These are phyloP conservation scores for Paramormyrops kingsleyae DNA, from an alignment of 2,113 vertebrate genomes.

Conservation along the genomic window DNA sequence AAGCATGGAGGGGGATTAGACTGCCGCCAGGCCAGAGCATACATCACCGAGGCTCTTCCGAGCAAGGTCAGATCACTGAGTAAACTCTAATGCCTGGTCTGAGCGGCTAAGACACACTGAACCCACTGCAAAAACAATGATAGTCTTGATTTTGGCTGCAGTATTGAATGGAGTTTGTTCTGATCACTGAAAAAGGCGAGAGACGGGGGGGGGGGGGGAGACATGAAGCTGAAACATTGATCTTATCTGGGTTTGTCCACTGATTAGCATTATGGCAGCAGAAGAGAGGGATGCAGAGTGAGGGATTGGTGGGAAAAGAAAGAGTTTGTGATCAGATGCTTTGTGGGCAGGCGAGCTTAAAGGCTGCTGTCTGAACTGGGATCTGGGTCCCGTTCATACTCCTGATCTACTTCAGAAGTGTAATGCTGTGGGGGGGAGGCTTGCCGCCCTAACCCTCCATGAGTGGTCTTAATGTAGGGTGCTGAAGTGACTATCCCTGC, in stretches of 20 bases:
- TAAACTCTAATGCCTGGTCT: constrained; percentile 14
- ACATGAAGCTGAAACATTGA: background rate
- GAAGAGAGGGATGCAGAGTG: constrained; percentile 24
- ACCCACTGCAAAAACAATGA: background rate
- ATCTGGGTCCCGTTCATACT: background rate
- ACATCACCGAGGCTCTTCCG: background rate
- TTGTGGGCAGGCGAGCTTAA: constrained; percentile 6
- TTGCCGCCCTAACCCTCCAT: background rate
- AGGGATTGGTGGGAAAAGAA: background rate
- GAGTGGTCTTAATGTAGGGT: background rate
- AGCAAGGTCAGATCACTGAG: background rate
- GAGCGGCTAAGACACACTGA: background rate
- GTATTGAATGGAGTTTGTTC: background rate
- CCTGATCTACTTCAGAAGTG: background rate
- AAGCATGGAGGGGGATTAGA: background rate
- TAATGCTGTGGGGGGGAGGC: background rate
- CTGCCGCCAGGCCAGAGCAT: background rate
- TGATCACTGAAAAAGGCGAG: background rate
- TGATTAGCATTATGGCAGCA: background rate
- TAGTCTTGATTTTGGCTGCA: background rate
- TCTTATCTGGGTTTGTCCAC: background rate
- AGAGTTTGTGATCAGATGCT: background rate
- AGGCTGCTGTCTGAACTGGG: background rate
- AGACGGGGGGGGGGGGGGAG: background rate
- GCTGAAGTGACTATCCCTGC: background rate